A percentile compares a stretch with the other conserved stretches of the same genome.
Conservation (phyloP, 2,888 invertebrate genomes). For the Eristalis arbustorum region DNA sequence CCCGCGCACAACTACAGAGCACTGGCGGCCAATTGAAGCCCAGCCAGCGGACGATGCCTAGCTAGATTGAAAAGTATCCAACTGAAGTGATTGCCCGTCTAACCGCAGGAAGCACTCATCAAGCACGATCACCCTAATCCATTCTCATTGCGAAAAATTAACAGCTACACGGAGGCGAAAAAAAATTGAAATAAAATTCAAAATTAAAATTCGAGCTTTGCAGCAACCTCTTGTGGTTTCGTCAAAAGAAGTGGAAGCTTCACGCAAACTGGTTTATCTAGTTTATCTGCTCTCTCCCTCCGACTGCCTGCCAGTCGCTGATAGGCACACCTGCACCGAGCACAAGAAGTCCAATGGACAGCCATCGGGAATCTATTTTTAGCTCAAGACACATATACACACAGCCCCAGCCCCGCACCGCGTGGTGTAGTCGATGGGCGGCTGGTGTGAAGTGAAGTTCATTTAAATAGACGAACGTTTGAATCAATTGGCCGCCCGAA, state of each 20-base stretch:
- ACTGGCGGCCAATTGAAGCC: neutral
- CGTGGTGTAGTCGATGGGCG: neutral
- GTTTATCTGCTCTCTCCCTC: neutral
- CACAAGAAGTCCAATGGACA: neutral
- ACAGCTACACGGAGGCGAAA: neutral
- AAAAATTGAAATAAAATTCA: too few relatives aligned
- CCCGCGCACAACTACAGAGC: conserved; percentile 22
- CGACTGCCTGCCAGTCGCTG: too few relatives aligned
- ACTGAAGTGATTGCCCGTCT: neutral
- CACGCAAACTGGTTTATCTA: conserved; percentile 50
- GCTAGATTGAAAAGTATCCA: conserved; percentile 25
- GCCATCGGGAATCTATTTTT: neutral
- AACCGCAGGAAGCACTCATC: conserved; percentile 42
- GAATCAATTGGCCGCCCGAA: conserved; percentile 16
- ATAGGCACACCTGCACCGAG: conserved; percentile 3
- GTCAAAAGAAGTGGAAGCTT: conserved; percentile 34
- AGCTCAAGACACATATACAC: neutral
- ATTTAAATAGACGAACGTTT: conserved; percentile 15
- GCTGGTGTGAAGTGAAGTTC: neutral
- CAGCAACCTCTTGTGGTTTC: neutral
- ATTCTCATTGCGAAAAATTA: conserved; percentile 28
- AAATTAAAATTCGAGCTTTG: neutral
- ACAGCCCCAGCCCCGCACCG: too few relatives aligned
- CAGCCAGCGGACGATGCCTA: neutral
- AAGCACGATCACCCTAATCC: conserved; percentile 17